These are phyloP conservation scores for Sceloporus undulatus DNA, from an alignment of 2,113 vertebrate genomes.

Conservation along the genomic window DNA sequence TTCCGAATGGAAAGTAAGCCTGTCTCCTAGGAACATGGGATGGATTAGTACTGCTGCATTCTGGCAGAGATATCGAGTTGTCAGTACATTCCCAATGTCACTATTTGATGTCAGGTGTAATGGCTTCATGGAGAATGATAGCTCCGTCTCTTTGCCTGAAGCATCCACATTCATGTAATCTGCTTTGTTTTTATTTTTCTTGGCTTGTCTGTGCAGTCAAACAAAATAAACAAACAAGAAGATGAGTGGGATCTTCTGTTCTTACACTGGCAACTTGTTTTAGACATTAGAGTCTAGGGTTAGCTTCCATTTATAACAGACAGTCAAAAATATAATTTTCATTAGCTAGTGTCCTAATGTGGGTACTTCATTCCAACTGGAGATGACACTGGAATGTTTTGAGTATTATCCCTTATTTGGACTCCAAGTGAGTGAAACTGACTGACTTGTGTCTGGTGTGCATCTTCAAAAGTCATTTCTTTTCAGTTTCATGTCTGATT, in stretches of 20 bases:
- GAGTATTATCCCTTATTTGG: not conserved
- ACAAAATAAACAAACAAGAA: conserved; percentile 15
- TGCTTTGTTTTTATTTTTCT: conserved; percentile 6
- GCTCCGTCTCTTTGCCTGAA: conserved; percentile 1
- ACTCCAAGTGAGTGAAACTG: not conserved
- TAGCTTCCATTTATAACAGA: not conserved
- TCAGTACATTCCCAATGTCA: not conserved
- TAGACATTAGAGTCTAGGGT: not conserved
- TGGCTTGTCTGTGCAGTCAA: not conserved
- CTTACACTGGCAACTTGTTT: not conserved
- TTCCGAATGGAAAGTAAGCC: not conserved
- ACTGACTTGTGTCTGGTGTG: not conserved
- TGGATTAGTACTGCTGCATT: not conserved
- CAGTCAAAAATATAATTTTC: conserved; percentile 6
- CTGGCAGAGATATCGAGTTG: not conserved
- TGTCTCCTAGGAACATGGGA: not conserved
- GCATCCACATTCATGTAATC: not conserved
- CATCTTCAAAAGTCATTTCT: not conserved
- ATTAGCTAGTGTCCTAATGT: conserved; percentile 6
- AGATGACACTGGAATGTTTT: conserved; percentile 19
- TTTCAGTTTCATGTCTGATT: conserved; percentile 5
- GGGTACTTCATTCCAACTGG: not conserved
- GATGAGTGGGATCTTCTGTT: not conserved
- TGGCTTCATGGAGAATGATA: not conserved
- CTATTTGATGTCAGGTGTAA: not conserved